These are phyloP conservation scores for Hemistola chrysoprasaria DNA, from an alignment of 2,888 invertebrate species.

Conservation along the genomic window DNA sequence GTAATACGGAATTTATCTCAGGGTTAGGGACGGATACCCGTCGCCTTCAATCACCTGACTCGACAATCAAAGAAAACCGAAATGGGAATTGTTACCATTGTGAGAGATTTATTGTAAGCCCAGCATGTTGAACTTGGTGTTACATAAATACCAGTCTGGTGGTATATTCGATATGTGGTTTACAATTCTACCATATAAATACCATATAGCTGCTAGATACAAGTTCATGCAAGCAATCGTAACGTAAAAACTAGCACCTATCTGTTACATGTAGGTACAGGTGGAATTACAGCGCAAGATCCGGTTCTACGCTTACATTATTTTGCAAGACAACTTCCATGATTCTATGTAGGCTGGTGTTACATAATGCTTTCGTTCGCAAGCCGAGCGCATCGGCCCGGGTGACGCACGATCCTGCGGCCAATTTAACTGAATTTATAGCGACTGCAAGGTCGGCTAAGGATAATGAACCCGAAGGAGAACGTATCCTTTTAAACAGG, in stretches of 20 bases:
- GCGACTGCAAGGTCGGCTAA: slow-evolving; percentile 74
- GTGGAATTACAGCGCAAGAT: slow-evolving; percentile 58
- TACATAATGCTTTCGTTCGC: slow-evolving; percentile 51
- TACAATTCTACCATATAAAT: slow-evolving; percentile 2
- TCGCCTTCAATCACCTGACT: slow-evolving; percentile 63
- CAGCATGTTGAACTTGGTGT: slow-evolving; percentile 35
- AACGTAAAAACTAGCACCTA: slow-evolving; percentile 60
- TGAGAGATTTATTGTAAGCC: slow-evolving; percentile 29
- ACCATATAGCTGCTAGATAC: slow-evolving; percentile 13
- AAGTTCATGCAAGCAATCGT: slow-evolving; percentile 15
- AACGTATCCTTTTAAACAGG: slow-evolving; percentile 52
- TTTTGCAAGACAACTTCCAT: slow-evolving; percentile 18
- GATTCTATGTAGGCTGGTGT: slow-evolving; percentile 36
- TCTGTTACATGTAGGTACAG: slow-evolving; percentile 43
- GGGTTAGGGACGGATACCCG: slow-evolving; percentile 50
- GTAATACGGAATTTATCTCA: slow-evolving; percentile 60
- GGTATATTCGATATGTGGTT: slow-evolving; percentile 16
- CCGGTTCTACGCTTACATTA: slow-evolving; percentile 52
- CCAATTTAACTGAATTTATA: slow-evolving; percentile 75
- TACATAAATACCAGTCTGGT: slow-evolving; percentile 30
- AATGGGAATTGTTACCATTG: slow-evolving; percentile 45
- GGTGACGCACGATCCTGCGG: slow-evolving; percentile 67
- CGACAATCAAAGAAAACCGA: slow-evolving; percentile 36
- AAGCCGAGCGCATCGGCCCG: slow-evolving; percentile 64
- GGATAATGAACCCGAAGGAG: slow-evolving; percentile 70